These are phyloP conservation scores for Aratinga solstitialis DNA, from an alignment of 2,797 vertebrate genomes.

Conservation along the genomic window DNA sequence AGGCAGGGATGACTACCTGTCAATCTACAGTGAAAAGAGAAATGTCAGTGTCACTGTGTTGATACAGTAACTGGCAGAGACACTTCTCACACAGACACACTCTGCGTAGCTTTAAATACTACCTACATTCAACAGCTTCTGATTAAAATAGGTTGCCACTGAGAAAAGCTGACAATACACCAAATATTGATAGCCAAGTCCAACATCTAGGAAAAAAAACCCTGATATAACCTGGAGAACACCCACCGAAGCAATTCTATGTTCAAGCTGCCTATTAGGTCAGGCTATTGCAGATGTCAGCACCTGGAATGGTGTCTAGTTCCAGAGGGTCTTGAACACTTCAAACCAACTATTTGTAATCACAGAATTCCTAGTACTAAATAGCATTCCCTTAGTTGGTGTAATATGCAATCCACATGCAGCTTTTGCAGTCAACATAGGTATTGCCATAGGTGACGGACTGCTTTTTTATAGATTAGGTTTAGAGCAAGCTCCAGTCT, in stretches of 20 bases:
- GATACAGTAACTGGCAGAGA: neutral
- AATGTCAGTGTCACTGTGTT: neutral
- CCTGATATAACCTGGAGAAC: neutral
- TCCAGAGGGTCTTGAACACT: neutral
- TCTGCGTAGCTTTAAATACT: neutral
- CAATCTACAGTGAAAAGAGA: neutral
- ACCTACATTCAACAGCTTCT: neutral
- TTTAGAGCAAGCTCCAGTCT: neutral
- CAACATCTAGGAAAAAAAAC: neutral
- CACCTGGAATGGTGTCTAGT: neutral
- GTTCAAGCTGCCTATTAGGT: neutral
- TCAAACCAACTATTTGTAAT: neutral
- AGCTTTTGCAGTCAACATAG: neutral
- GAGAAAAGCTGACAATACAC: neutral
- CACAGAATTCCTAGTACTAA: neutral
- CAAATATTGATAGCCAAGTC: neutral
- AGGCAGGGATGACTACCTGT: neutral
- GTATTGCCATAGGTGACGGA: neutral
- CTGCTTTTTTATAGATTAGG: neutral
- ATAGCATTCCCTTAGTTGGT: rapidly evolving
- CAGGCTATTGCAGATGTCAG: neutral
- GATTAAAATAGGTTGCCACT: neutral
- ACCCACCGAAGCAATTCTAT: neutral
- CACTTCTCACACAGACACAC: neutral
- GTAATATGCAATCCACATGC: neutral